These are phyloP conservation scores for Brassicogethes aeneus DNA, from an alignment of 2,888 invertebrate species.

Conservation along the genomic window DNA sequence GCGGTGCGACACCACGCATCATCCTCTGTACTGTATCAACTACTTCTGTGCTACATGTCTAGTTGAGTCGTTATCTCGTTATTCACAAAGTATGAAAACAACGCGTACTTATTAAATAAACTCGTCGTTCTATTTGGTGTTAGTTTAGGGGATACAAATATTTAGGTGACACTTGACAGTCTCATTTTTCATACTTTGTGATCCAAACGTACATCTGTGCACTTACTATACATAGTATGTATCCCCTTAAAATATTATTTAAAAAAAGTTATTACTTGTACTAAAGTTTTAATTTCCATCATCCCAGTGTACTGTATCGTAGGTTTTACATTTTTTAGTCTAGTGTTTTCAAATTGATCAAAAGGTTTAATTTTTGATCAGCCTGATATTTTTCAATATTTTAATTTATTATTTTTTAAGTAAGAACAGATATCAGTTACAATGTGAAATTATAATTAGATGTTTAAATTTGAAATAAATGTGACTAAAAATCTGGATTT, in stretches of 20 bases:
- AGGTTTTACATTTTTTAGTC: conserved; percentile 29
- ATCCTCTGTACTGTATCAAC: conserved; percentile 28
- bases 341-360: conserved; percentile 22
- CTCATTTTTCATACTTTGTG: conserved; percentile 39
- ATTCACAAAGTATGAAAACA: conserved; percentile 37
- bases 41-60: conserved; percentile 32
- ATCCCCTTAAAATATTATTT: conserved; percentile 19
- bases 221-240: conserved; percentile 29
- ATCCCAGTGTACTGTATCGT: conserved; percentile 24
- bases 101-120: conserved; percentile 28
- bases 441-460: conserved; percentile 38
- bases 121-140: conserved; percentile 28
- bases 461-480: conserved; percentile 41
- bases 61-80: conserved; percentile 26
- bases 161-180: conserved; percentile 21
- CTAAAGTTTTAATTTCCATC: conserved; percentile 14
- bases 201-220: conserved; percentile 33
- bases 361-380: conserved; percentile 17
- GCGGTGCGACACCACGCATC: conserved; percentile 20
- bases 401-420: conserved; percentile 29
- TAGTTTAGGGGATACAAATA: conserved; percentile 29
- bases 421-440: conserved; percentile 31
- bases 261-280: conserved; percentile 9
- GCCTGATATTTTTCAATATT: conserved; percentile 21
- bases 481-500: conserved; percentile 33